Base-by-base conservation (phyloP, 2,888 invertebrate genomes). In the Drosophila flavopinicola region DNA sequence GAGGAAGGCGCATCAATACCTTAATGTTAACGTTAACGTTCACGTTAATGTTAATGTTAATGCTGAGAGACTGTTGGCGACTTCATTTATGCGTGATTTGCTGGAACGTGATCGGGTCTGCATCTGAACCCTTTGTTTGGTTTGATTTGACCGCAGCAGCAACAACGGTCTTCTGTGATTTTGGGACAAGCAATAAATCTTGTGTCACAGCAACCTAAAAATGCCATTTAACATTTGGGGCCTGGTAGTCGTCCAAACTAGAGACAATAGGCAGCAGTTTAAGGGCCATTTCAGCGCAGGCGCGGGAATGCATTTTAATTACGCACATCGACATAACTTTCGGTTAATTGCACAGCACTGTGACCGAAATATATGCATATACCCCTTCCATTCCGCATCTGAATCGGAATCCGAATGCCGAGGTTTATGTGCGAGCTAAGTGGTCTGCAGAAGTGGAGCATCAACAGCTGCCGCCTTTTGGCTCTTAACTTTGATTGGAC, bases 171-270 rank as follows among this genome's bases (percentile, higher is more conserved):
- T 73, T 77, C 73, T 75, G 67, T 75, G 77, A 79, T 86, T 88
- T 79, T 77, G 73, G 85, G 87, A 85, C 88, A 87, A 73, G 74
- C 66, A 76, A 88, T 89, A 87, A 88, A 88, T 88, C 89, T 85
- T 78, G 38, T 63, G 67, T 70, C 80, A 72, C 35, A 57, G 66
- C 64, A 69, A 65, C 47, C 78, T 60, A 39, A 65, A 61, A 78
- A 65, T 61, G 86, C 58, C 67, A 77, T 83, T 87, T 87, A 79
- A 85, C 80, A 83, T 80, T 59, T 27, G 47, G 29, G 61, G 66
- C 52, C 59, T 82, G 49, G 76, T 84, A 69, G 80, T 79, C 54
- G 51, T 52, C 23, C 37, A 39, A 15, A 25, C 38, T 48, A 49
- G 49, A 29, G 27, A 48, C 87, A 82, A 82, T 82, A 86, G 87